A percentile compares a stretch with the other conserved stretches of the same genome.
Evolutionary conservation across 1,140 invertebrate genomes (phyloP).

Genomic region (Drosophila nigromelanica): DNA sequence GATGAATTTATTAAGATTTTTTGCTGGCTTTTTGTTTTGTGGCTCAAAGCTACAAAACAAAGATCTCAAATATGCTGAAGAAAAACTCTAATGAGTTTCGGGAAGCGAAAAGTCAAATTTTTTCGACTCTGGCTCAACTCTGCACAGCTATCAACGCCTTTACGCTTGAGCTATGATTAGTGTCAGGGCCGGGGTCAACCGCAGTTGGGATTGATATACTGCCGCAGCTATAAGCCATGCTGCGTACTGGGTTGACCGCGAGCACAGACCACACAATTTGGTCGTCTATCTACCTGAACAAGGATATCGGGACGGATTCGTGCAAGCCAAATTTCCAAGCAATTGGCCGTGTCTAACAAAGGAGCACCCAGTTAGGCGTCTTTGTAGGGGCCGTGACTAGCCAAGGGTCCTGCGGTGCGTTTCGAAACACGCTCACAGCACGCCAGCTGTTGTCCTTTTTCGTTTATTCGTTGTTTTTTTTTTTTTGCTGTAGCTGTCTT

Average conservation of each 20-base stretch:
- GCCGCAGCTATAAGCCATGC: not conserved
- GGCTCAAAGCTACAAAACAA: slow-evolving; percentile 8
- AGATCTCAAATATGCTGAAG: slow-evolving; percentile 27
- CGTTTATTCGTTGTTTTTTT: not conserved
- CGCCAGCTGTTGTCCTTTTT: slow-evolving; percentile 52
- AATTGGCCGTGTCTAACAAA: slow-evolving; percentile 78
- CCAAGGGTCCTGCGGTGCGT: slow-evolving; percentile 56
- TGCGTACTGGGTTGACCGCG: slow-evolving; percentile 42
- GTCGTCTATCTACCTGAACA: slow-evolving; percentile 38
- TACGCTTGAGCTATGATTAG: slow-evolving; percentile 78
- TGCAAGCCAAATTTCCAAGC: slow-evolving; percentile 63
- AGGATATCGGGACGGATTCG: slow-evolving; percentile 46
- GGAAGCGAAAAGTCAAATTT: slow-evolving; percentile 61
- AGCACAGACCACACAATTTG: slow-evolving; percentile 72
- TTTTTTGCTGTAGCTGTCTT: not conserved
- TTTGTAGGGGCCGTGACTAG: slow-evolving; percentile 14
- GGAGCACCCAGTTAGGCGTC: slow-evolving; percentile 22
- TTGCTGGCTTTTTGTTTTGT: slow-evolving; percentile 30
- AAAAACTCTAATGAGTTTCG: slow-evolving; percentile 70
- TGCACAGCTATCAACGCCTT: slow-evolving; percentile 73
- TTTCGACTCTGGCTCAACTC: slow-evolving; percentile 2
- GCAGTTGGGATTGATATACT: slow-evolving; percentile 55
- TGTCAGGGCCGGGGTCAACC: slow-evolving; percentile 63
- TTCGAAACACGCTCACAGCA: slow-evolving; percentile 50
- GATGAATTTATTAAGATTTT: slow-evolving; percentile 81